Evolutionary conservation across 2,797 vertebrate species (phyloP).

Genomic region (Lagorchestes hirsutus): DNA sequence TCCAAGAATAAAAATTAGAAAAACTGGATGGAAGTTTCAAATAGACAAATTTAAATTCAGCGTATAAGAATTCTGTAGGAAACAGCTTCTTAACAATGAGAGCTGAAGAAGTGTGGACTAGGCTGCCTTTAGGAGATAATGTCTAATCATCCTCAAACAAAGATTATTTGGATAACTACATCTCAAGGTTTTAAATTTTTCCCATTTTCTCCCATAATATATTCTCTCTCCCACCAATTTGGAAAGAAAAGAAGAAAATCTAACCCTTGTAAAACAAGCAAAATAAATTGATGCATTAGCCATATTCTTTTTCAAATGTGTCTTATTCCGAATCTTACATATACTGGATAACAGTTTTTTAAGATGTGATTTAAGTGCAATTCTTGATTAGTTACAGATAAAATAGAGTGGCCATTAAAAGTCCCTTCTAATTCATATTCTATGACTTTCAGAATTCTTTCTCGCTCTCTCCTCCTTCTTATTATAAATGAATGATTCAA

Average conservation of each 20-base stretch:
- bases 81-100: not conserved
- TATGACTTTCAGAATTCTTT: not conserved
- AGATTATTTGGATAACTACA: not conserved
- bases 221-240: not conserved
- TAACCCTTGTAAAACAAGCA: not conserved
- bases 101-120: not conserved
- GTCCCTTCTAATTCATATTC: not conserved
- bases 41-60: not conserved
- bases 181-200: not conserved
- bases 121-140: not conserved
- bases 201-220: not conserved
- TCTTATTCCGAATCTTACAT: not conserved
- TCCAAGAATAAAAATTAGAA: not conserved
- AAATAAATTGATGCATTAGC: not conserved
- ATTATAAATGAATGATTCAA: not conserved
- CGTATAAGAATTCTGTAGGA: not conserved
- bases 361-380: not conserved
- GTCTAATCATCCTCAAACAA: not conserved
- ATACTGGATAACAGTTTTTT: not conserved
- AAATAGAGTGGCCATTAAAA: not conserved
- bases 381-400: not conserved
- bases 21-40: not conserved
- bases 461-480: not conserved
- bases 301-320: not conserved
- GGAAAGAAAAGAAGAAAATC: not conserved